phyloP scores from a whole-genome alignment of 1,140 invertebrate species.

The Bombus sylvicola region DNA sequence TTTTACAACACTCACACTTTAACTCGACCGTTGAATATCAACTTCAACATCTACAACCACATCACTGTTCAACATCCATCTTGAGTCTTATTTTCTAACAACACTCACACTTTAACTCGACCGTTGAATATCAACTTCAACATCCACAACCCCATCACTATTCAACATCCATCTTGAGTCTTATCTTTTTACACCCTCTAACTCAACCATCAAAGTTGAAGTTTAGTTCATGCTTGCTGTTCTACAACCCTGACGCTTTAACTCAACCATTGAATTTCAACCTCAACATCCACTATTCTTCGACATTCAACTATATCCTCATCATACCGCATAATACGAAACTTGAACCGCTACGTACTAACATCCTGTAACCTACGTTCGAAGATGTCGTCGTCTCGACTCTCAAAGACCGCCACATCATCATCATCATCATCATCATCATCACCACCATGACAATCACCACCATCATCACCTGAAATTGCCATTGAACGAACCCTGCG shows the following conservation, averaged over 20 bases:
- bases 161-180: no score
- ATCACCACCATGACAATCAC: neutral
- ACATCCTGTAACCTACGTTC: slow-evolving; percentile 1
- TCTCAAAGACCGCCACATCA: neutral
- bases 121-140: no score
- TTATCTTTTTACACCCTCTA: no score
- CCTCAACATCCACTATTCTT: neutral
- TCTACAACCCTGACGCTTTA: neutral
- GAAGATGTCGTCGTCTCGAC: neutral
- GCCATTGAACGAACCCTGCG: neutral
- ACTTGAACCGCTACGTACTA: neutral
- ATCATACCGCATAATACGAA: neutral
- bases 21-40: no score
- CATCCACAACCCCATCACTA: no score
- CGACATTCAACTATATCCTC: neutral
- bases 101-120: no score
- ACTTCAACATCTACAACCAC: no score
- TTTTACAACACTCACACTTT: no score
- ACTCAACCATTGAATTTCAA: neutral
- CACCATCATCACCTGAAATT: neutral
- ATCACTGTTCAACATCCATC: neutral
- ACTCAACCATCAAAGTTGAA: no score
- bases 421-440: neutral
- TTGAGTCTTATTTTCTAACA: no score
- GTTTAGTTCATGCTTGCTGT: no score